Base-by-base conservation (phyloP, 2,797 vertebrate genomes). In the Selene dorsalis region DNA sequence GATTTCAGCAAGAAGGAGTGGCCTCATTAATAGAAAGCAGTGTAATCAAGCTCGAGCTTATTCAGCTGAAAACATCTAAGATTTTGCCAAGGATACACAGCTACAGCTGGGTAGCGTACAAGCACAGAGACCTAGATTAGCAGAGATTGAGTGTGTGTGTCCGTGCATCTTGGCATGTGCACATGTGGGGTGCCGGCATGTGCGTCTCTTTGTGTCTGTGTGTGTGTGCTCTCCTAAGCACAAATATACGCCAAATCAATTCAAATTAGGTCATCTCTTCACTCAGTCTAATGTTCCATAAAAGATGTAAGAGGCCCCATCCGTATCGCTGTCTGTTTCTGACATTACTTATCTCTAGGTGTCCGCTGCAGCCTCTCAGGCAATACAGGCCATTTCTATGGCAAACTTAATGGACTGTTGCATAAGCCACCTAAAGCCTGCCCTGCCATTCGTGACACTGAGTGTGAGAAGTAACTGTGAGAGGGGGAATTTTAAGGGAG, bases 281-380 rank as follows among this genome's bases (percentile, higher is more conserved):
- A 86, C 91, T 90, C 89, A 84, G 85, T 87, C 84, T 92, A 93
- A 93, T 93, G 91, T 92, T 79, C 90, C 88, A 93, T 93, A 88
- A 93, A 92, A 92, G 90, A 93, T 91, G 89, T 84, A 91, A 85
- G 86, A 84, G 84, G 84, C 72, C 69, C 80, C 89, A 79, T 79
- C 74, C 83, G 55, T 86, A 87, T 82, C 86, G 57, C 89, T 87
- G 85, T 87, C 88, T 89, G 69, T 87, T 82, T 61, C 74, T 89
- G 90, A 87, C 90, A 87, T 91, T 88, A 91, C 89, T 91, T 88
- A 92, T 88, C 89, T 89, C 76, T 58, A 89, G 90, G 91, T 93
- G 92, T 92, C 87, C 89, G 88, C 83, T 12, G 77, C 86, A 70
- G 84, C 85, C 86, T 87, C 77, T 85, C 86, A 88, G 85, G 83